Conservation (phyloP, 2,797 vertebrate species). For the Adelosebastes latens region DNA sequence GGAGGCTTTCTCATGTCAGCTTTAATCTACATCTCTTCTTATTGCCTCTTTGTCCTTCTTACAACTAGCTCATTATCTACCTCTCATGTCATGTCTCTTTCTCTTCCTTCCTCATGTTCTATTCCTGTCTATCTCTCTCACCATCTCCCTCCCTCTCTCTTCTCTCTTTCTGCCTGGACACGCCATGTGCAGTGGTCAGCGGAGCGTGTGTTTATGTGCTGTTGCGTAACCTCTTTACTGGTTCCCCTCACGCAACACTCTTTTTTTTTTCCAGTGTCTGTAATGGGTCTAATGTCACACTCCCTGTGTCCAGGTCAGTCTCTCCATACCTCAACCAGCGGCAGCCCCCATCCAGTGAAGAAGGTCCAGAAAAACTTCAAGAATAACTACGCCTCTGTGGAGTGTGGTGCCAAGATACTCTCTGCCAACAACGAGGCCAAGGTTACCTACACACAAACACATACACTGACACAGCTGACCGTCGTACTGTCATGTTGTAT, state of each 20-base stretch:
- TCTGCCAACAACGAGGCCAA: constrained; percentile 97
- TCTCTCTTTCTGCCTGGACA: not conserved
- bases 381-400: constrained; percentile 98
- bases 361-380: constrained; percentile 98
- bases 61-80: not conserved
- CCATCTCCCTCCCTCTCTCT: not conserved
- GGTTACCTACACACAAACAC: constrained; percentile 75
- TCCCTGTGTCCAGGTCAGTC: constrained; percentile 87
- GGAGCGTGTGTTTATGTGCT: constrained; percentile 31
- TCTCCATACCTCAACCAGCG: constrained; percentile 89
- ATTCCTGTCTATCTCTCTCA: constrained; percentile 8
- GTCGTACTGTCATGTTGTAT: constrained; percentile 1
- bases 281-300: constrained; percentile 14
- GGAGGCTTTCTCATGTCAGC: not conserved
- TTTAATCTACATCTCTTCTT: not conserved
- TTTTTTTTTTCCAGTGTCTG: constrained; percentile 4
- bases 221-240: constrained; percentile 47
- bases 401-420: constrained; percentile 98
- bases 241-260: not conserved
- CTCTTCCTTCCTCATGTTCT: constrained; percentile 24
- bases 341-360: constrained; percentile 89
- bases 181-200: constrained; percentile 34
- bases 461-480: not conserved
- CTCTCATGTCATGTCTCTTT: not conserved
- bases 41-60: not conserved